Evolutionary conservation across 1,140 invertebrate species (phyloP), one percentile per base, ranked within the genome.

Genomic region (Neodiprion virginianus): DNA sequence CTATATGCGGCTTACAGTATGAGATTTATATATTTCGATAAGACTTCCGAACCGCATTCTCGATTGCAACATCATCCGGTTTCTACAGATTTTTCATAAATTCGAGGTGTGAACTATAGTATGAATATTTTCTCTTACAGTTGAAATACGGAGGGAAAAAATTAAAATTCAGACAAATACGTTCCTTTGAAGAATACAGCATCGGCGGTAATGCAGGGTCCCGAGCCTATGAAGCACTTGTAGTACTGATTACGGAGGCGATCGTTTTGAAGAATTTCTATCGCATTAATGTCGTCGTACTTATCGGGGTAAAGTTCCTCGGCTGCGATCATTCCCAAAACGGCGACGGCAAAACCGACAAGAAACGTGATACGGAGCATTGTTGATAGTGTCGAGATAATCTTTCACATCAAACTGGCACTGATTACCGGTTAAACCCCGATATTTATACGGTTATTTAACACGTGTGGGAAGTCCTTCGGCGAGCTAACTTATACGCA

Each of bases 211-310:
- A 74, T 0, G 71, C 88, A 89, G 2, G 83, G 79, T 48, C 77
- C 80, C 61, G 76, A 76, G 2, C 80, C 85, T 74, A 86, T 76
- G 12, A 88, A 82, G 70, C 89, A 89, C 5, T 83, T 83, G 69
- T 83, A 85, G 48, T 85, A 85, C 8, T 80, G 75, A 0, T 76
- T 8, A 7, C 80, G 74, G 7, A 75, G 72, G 1, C 80, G 70
- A 9, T 79, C 71, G 48, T 82, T 82, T 0, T 53, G 23, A 10
- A 85, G 76, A 72, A 82, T 81, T 11, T 50, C 76, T 0, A 47
- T 70, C 4, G 75, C 74, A 48, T 84, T 67, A 21, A 89, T 78
- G 69, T 84, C 75, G 73, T 89, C 88, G 74, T 85, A 89, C 48
- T 86, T 88, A 67, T 82, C 82, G 0, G 87, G 77, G 75, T 87